Evolutionary conservation across 2,888 invertebrate genomes (phyloP).

Genomic region (Rotaria socialis): DNA sequence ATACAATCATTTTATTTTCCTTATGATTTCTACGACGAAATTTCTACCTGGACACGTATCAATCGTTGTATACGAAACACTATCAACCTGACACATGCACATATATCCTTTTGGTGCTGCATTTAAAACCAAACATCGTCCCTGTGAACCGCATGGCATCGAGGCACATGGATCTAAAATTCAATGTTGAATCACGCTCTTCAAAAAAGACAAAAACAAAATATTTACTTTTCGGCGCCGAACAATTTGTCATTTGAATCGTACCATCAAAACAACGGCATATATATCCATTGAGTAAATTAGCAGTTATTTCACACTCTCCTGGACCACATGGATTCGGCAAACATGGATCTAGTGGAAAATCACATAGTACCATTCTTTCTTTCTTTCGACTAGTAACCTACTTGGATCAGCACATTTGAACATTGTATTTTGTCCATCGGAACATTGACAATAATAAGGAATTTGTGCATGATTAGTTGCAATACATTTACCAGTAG

Average conservation of each 20-base stretch:
- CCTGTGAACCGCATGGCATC: conserved; percentile 39
- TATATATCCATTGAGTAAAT: conserved; percentile 42
- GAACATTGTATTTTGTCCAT: background rate
- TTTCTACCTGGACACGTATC: conserved; percentile 25
- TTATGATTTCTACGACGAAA: no score
- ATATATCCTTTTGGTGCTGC: conserved; percentile 43
- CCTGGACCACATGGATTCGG: conserved; percentile 45
- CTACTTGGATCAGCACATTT: conserved; percentile 34
- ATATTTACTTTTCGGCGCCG: conserved; percentile 38
- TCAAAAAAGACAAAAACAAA: background rate
- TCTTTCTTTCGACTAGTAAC: background rate
- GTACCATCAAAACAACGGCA: conserved; percentile 43
- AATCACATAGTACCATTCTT: no score
- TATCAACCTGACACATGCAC: conserved; percentile 43
- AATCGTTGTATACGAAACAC: conserved; percentile 33
- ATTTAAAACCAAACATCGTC: conserved; percentile 33
- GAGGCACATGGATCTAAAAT: conserved; percentile 34
- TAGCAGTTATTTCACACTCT: conserved; percentile 42
- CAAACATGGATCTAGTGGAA: conserved; percentile 17
- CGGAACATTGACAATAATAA: conserved; percentile 20
- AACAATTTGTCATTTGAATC: conserved; percentile 31
- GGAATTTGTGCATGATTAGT: conserved; percentile 4
- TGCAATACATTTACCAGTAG: conserved; percentile 37
- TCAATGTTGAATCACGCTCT: background rate
- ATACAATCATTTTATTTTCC: no score